Evolutionary conservation across 30 jellyfish, hydroid and myxozoan genomes (phyloP).

Genomic region (Cassiopea xamachana): DNA sequence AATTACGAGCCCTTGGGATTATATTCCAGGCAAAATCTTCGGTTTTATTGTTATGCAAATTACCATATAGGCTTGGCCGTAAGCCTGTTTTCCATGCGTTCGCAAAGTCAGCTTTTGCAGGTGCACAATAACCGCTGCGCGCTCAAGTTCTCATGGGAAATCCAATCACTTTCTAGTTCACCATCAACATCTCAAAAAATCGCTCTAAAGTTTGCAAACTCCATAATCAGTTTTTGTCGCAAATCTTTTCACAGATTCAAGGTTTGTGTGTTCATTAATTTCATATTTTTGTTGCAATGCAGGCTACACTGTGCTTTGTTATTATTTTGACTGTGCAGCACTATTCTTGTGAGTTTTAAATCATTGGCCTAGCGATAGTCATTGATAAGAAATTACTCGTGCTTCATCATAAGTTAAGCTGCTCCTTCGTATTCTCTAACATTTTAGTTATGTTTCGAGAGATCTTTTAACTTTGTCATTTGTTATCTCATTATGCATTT

Average conservation of each 20-base stretch:
- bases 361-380: no score
- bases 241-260: not conserved
- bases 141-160: slow-evolving; percentile 18
- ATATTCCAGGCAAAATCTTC: slow-evolving; percentile 2
- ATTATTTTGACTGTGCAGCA: no score
- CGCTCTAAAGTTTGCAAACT: not conserved
- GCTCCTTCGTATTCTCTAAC: no score
- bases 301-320: no score
- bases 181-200: not conserved
- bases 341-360: no score
- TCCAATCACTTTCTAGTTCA: not conserved
- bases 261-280: not conserved
- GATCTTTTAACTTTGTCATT: no score
- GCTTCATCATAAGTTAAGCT: no score
- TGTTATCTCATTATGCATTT: no score
- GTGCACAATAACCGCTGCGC: slow-evolving; percentile 12
- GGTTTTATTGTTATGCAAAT: slow-evolving; percentile 19
- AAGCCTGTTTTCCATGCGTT: slow-evolving; percentile 18
- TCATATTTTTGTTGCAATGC: not conserved
- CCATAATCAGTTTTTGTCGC: not conserved
- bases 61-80: not conserved
- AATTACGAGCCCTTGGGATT: not conserved
- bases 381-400: no score
- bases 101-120: slow-evolving; percentile 18
- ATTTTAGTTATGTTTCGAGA: no score